Evolutionary conservation across 2,888 invertebrate genomes (phyloP).

Genomic region (Tricholauxania praeusta): DNA sequence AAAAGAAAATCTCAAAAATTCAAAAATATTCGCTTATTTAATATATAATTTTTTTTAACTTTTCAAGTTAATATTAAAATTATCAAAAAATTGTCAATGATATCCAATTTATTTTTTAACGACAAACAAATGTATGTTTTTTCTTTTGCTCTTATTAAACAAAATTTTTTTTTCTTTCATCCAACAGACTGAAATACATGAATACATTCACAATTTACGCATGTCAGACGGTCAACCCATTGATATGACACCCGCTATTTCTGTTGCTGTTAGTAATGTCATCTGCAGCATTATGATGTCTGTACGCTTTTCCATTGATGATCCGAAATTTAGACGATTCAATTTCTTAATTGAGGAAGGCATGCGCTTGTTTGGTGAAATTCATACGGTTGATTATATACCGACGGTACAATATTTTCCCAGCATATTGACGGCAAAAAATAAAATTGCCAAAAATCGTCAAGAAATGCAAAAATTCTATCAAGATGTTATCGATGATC

Average conservation of each 20-base stretch:
- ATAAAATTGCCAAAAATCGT: conserved; percentile 77
- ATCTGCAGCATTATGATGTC: conserved; percentile 93
- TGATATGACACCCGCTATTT: conserved; percentile 81
- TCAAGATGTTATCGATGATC: conserved; percentile 85
- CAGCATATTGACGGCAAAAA: conserved; percentile 74
- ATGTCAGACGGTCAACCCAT: conserved; percentile 76
- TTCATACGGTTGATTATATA: conserved; percentile 86
- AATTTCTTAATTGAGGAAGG: conserved; percentile 92
- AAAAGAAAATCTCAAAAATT: neutral
- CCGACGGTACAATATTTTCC: conserved; percentile 80
- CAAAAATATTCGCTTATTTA: neutral
- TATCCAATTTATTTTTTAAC: no score
- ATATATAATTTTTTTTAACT: neutral
- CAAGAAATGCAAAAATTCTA: conserved; percentile 88
- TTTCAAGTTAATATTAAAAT: no score
- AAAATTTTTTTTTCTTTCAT: neutral
- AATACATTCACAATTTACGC: conserved; percentile 76
- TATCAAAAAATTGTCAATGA: no score
- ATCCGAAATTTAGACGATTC: conserved; percentile 81
- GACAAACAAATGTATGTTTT: neutral
- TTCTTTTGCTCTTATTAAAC: neutral
- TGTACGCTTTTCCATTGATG: conserved; percentile 83
- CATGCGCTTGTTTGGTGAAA: conserved; percentile 86
- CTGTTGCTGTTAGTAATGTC: conserved; percentile 88
- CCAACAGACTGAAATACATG: conserved; percentile 79